Evolutionary conservation across 2,113 vertebrate species (phyloP).

Genomic region (Halcyon senegalensis): DNA sequence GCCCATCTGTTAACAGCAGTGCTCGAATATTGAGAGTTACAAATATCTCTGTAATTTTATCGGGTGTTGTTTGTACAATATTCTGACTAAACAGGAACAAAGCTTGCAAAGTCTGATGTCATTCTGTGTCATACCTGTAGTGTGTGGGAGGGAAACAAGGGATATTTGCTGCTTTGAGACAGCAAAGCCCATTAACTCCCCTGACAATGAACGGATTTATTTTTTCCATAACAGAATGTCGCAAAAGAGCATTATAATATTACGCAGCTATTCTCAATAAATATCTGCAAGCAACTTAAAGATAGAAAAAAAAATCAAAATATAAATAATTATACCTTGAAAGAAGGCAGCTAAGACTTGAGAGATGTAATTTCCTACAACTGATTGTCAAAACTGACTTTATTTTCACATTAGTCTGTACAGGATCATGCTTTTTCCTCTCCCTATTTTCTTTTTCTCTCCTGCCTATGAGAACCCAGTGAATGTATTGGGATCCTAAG

Average conservation of each 20-base stretch:
- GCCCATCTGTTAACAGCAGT: not conserved
- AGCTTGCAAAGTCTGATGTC: not conserved
- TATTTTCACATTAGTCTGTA: not conserved
- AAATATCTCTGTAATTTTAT: not conserved
- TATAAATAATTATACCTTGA: not conserved
- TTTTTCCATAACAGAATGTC: not conserved
- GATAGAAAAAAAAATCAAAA: not conserved
- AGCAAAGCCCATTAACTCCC: not conserved
- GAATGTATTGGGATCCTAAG: rapidly evolving
- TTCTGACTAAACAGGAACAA: not conserved
- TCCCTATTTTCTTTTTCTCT: not conserved
- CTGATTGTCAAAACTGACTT: not conserved
- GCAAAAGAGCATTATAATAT: not conserved
- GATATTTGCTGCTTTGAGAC: not conserved
- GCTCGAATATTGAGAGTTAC: not conserved
- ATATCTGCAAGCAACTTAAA: not conserved
- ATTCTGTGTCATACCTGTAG: not conserved
- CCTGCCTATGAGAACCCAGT: not conserved
- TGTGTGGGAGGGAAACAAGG: not conserved
- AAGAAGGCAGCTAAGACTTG: not conserved
- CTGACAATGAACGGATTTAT: not conserved
- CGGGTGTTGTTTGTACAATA: not conserved
- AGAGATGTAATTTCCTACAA: not conserved
- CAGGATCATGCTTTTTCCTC: not conserved
- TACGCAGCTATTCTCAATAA: not conserved